Evolutionary conservation across 2,113 vertebrate species (phyloP).

Genomic region (Pomatorhinus ruficollis): DNA sequence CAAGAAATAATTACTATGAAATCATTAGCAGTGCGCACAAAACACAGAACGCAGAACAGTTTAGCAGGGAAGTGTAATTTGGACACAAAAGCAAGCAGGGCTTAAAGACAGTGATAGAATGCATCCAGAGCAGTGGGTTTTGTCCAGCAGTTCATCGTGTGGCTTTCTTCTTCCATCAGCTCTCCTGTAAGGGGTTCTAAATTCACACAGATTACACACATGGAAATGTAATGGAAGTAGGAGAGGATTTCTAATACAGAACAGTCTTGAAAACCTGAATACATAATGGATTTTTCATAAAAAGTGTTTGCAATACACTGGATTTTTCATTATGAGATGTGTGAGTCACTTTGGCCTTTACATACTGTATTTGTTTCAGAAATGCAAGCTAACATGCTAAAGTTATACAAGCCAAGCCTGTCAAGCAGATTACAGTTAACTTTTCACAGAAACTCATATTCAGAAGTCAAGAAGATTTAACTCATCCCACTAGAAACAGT

Average conservation of each 20-base stretch:
- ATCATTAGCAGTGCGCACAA: not conserved
- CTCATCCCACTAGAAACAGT: not conserved
- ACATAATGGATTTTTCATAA: not conserved
- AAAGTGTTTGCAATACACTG: not conserved
- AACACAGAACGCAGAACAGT: not conserved
- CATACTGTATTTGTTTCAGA: not conserved
- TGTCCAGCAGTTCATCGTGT: not conserved
- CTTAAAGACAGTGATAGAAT: conserved; percentile 3
- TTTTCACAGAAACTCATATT: not conserved
- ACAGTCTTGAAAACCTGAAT: not conserved
- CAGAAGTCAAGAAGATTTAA: not conserved
- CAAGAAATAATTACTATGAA: not conserved
- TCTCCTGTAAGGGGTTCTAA: not conserved
- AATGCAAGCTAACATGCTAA: not conserved
- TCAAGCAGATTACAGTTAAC: not conserved
- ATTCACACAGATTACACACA: not conserved
- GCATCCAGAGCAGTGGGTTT: not conserved
- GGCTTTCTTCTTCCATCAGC: not conserved
- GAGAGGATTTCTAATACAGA: not conserved
- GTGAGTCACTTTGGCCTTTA: not conserved
- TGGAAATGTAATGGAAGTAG: not conserved
- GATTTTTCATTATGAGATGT: not conserved
- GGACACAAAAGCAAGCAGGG: not conserved
- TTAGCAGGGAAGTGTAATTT: not conserved
- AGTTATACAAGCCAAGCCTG: not conserved